A percentile compares a stretch with the other conserved stretches of the same genome.
These are phyloP conservation scores for Graphium colonna DNA, from an alignment of 2,888 invertebrate species.

Conservation along the genomic window DNA sequence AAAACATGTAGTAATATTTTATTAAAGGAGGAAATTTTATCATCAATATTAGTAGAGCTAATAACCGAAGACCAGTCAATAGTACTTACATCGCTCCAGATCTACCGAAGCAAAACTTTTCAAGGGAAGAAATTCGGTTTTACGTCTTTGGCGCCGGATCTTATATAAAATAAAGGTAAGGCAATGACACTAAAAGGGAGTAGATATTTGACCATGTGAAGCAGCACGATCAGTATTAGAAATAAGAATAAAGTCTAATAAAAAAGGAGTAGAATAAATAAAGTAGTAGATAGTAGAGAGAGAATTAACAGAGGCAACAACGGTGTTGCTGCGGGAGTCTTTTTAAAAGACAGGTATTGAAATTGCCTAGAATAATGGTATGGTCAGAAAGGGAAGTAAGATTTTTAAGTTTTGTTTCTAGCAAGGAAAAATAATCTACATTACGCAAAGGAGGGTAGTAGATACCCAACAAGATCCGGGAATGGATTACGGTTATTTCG, in stretches of 20 bases:
- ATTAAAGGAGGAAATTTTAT: conserved; percentile 9
- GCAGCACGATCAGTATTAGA: conserved; percentile 1
- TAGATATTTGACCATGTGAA: conserved; percentile 5
- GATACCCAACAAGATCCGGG: neutral
- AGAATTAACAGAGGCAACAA: neutral
- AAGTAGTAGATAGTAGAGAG: neutral
- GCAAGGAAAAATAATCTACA: neutral
- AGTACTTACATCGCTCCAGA: conserved; percentile 1
- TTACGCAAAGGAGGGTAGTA: neutral
- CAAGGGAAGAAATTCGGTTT: neutral
- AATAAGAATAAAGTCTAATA: conserved; percentile 10
- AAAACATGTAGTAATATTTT: conserved; percentile 1
- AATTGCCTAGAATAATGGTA: too few relatives aligned
- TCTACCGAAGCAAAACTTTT: conserved; percentile 1
- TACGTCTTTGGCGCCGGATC: conserved; percentile 3
- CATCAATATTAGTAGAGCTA: conserved; percentile 1
- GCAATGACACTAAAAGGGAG: conserved; percentile 16
- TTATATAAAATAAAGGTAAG: conserved; percentile 13
- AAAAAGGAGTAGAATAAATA: conserved; percentile 1
- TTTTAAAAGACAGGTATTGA: neutral
- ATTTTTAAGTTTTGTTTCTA: neutral
- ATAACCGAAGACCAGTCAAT: conserved; percentile 9
- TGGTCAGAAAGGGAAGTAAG: neutral
- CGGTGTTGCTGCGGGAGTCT: neutral
- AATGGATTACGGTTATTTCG: neutral